Percentiles rank a stretch among this genome's conserved stretches.
Conservation (phyloP, 2,888 invertebrate species). For the Drosophila pseudotalamancana region DNA sequence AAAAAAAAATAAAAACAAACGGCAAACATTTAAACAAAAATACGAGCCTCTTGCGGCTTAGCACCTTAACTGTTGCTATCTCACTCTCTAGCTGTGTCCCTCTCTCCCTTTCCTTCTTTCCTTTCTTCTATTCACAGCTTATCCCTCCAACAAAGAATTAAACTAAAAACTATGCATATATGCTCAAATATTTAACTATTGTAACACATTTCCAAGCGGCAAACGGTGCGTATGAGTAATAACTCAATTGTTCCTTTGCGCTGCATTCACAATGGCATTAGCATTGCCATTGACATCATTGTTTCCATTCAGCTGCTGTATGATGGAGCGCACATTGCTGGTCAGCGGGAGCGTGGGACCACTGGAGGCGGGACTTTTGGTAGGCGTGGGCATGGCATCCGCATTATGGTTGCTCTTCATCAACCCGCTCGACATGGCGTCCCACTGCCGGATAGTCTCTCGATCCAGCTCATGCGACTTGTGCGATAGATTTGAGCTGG, state of each 20-base stretch:
- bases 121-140: neutral
- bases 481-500: constrained; percentile 82
- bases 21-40: constrained; percentile 4
- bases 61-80: too few species aligned
- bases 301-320: constrained; percentile 73
- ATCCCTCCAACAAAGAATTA: neutral
- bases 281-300: constrained; percentile 55
- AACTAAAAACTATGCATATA: constrained; percentile 13
- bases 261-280: constrained; percentile 41
- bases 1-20: constrained; percentile 8
- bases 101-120: neutral
- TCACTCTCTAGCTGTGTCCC: neutral
- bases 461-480: constrained; percentile 90
- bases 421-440: constrained; percentile 93
- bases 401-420: constrained; percentile 85
- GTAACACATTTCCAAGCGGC: constrained; percentile 18
- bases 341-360: constrained; percentile 59
- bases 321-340: constrained; percentile 76
- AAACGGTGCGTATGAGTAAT: constrained; percentile 20
- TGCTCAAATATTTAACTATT: constrained; percentile 19
- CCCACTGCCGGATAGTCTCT: constrained; percentile 94
- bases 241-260: constrained; percentile 45
- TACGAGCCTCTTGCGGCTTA: neutral
- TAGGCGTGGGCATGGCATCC: constrained; percentile 14
- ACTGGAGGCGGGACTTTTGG: constrained; percentile 23